These are phyloP conservation scores for Philopedon plagiatum DNA, from an alignment of 2,888 invertebrate species.

Conservation along the genomic window DNA sequence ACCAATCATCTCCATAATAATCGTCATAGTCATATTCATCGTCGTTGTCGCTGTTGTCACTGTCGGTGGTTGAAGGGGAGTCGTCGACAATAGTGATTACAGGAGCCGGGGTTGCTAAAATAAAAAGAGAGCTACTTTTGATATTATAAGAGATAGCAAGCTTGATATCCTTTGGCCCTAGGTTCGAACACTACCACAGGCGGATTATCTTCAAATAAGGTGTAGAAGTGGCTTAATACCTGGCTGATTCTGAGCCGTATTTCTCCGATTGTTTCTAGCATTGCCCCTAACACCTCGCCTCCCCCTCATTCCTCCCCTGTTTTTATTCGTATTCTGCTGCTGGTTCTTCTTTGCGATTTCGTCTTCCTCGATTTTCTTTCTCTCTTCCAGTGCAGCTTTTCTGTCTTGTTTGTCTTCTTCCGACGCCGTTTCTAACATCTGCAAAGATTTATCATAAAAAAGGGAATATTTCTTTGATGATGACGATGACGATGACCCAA, in stretches of 20 bases:
- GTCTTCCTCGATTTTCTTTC: constrained; percentile 36
- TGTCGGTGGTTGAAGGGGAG: constrained; percentile 13
- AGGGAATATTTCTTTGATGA: too few relatives aligned
- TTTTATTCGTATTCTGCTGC: background rate
- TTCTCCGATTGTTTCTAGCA: background rate
- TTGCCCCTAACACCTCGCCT: constrained; percentile 4
- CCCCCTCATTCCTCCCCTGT: constrained; percentile 1
- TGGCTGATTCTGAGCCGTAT: too few relatives aligned
- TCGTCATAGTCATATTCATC: constrained; percentile 5
- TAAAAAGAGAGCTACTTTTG: constrained; percentile 14
- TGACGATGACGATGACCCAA: too few relatives aligned
- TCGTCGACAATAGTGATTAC: constrained; percentile 23
- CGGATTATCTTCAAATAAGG: too few relatives aligned
- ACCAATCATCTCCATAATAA: constrained; percentile 46
- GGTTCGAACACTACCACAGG: too few relatives aligned
- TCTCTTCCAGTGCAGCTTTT: constrained; percentile 68
- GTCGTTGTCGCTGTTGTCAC: constrained; percentile 22
- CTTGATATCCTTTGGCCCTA: too few relatives aligned
- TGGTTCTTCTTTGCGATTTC: constrained; percentile 20
- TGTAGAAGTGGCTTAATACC: background rate
- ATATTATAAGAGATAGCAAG: too few relatives aligned
- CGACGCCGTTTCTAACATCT: constrained; percentile 76
- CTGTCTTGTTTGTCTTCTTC: constrained; percentile 74
- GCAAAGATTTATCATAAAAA: constrained; percentile 53
- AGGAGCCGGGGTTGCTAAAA: constrained; percentile 5